Evolutionary conservation across 2,888 invertebrate species (phyloP), one percentile per base, ranked within the genome.

Genomic region (Hyposoter dolosus): DNA sequence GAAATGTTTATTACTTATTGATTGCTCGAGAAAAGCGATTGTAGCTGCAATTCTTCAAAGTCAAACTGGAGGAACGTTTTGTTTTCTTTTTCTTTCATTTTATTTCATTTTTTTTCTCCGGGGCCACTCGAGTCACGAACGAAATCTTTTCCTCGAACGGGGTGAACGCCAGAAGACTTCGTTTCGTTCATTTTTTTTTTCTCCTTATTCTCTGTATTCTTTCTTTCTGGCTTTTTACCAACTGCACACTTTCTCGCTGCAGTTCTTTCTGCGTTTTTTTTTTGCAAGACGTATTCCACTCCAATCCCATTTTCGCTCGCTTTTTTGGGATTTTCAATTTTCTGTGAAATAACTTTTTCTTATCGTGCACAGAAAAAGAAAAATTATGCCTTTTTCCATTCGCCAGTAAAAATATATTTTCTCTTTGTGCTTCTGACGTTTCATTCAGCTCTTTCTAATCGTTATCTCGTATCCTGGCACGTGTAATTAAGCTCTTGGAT

Each of bases 141-240:
- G 66, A 83, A 60, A 78, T 83, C 65, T 66, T 78, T 78, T 66
- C 72, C 56, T 78, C 56, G 65, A 78, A 56, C 74, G 47, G 68
- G 40, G 74, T 45, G 77, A 78, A 60, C 28, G 79, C 60, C 69
- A 32, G 32, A 75, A 83, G 74, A 79, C 68, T 45, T 60, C 19
- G 19, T 60, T 40, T 35, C 6, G 35, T 35, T 77, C 35, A 32
- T 19, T 60, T 60, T 47, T 60, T 83, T 74, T 63, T 76, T 53
- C 40, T 40, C 23, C 60, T 47, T 43, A 15, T 19, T n/a, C 17
- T 60, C 35, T 19, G 10, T 75, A 45, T 75, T 60, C 23, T 45
- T 50, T 40, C 47, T 71, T 19, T 23, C 63, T 71, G 66, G 75
- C 68, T 69, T 53, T 69, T 50, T n/a, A 68, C 83, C 78, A 69